Conservation (phyloP, 2,797 vertebrate species). For the Yasuhikotakia modesta region DNA sequence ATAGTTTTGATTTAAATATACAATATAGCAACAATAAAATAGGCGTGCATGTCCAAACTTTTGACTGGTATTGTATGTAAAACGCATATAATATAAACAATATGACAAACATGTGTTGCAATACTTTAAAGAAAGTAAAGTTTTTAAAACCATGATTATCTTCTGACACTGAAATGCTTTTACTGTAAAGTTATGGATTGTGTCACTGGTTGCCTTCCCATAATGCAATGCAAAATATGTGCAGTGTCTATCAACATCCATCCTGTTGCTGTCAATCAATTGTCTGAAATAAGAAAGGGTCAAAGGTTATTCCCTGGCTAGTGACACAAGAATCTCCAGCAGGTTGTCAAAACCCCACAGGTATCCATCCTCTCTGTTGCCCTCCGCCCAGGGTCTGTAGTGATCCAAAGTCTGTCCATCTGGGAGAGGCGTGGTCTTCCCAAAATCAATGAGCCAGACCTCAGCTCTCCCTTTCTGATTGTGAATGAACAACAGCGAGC, state of each 20-base stretch:
- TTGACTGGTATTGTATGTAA: background rate
- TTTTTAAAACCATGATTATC: conserved; percentile 23
- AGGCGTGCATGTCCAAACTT: background rate
- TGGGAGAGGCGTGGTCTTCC: conserved; percentile 89
- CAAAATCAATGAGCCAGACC: conserved; percentile 98
- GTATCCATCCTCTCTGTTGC: conserved; percentile 96
- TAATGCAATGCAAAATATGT: conserved; percentile 32
- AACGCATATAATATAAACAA: conserved; percentile 4
- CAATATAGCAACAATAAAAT: background rate
- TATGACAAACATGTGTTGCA: background rate
- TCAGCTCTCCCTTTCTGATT: conserved; percentile 87
- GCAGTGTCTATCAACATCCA: conserved; percentile 33
- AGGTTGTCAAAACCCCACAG: conserved; percentile 95
- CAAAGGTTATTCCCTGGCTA: conserved; percentile 50
- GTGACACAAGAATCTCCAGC: conserved; percentile 73
- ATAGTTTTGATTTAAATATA: background rate
- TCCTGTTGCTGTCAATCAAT: background rate
- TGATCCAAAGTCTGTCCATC: conserved; percentile 89
- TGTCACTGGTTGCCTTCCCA: conserved; percentile 13
- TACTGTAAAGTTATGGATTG: conserved; percentile 37
- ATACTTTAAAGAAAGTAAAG: background rate
- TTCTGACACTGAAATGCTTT: conserved; percentile 19
- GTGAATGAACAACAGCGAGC: conserved; percentile 97
- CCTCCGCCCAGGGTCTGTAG: conserved; percentile 89
- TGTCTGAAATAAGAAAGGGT: conserved; percentile 42